These are phyloP conservation scores for Ridgeia piscesae DNA, from an alignment of 1,140 invertebrate species.

Conservation along the genomic window DNA sequence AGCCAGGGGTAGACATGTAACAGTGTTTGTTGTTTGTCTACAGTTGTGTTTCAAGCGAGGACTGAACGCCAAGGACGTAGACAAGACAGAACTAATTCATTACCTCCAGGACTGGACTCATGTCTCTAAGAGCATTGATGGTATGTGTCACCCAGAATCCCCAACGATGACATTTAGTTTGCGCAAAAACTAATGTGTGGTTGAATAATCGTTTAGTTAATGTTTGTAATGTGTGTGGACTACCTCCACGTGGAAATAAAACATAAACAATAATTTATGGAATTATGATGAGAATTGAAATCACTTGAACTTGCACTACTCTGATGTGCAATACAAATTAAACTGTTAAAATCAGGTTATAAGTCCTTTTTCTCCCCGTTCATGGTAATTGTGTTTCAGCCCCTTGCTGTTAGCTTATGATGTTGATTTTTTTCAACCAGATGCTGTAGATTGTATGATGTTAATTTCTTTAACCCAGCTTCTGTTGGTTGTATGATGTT, in stretches of 20 bases:
- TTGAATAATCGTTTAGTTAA: not conserved
- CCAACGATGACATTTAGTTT: not conserved
- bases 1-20: not conserved
- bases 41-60: not conserved
- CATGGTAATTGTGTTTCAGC: no score
- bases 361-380: no score
- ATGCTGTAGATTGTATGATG: no score
- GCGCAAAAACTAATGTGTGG: not conserved
- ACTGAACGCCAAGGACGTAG: not conserved
- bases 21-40: not conserved
- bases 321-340: not conserved
- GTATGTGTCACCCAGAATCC: not conserved
- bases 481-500: no score
- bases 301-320: not conserved
- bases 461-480: no score
- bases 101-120: not conserved
- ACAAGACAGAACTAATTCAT: not conserved
- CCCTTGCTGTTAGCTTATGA: no score
- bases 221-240: not conserved
- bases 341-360: not conserved
- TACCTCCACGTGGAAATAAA: not conserved
- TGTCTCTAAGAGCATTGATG: not conserved
- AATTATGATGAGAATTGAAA: not conserved
- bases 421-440: no score
- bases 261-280: not conserved